Evolutionary conservation across 2,888 invertebrate species (phyloP), one percentile per base, ranked within the genome.

Genomic region (Synanthedon formicaeformis): DNA sequence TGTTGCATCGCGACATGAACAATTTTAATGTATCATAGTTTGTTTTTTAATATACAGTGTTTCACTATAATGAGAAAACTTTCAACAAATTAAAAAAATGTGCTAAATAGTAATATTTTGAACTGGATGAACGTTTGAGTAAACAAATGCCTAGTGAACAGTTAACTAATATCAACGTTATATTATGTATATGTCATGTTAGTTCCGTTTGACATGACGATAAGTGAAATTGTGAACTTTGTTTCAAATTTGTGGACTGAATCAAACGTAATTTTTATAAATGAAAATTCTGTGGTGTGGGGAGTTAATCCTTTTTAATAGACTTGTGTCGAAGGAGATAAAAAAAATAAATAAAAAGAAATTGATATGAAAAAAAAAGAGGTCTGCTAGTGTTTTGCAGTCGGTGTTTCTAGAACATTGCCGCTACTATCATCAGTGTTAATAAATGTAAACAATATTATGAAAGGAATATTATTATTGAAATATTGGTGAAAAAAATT

Each of bases 171-270:
- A 75, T 69, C 75, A 72, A 76, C 67, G 70, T 71, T 70, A 70
- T 75, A 34, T 34, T 8, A 34, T 23, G 4, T 41, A 49, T 49
- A 18, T 16, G 49, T 49, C 49, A 73, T 71, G 76, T 63, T 66
- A 64, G 65, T 71, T 66, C 62, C 60, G 64, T 69, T 67, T 64
- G 65, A 66, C 69, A 69, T 69, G 78, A 69, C 67, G 68, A 64
- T 66, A 73, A 74, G 82, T 84, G 81, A 69, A 78, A 79, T 81
- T 76, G 86, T 85, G 86, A 81, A 87, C 87, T 84, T 84, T 77
- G 72, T 85, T 86, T 84, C 78, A 86, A 87, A 86, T 85, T 86
- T 75, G 84, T 86, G 87, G 83, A 87, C 86, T 82, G 73, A 84
- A 77, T 76, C 69, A 75, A 77, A 75, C 81, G 83, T 84, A 84